Percentiles rank a stretch among this genome's conserved stretches.
These are phyloP conservation scores for Varanus komodoensis DNA, from an alignment of 2,113 vertebrate species.

Conservation along the genomic window DNA sequence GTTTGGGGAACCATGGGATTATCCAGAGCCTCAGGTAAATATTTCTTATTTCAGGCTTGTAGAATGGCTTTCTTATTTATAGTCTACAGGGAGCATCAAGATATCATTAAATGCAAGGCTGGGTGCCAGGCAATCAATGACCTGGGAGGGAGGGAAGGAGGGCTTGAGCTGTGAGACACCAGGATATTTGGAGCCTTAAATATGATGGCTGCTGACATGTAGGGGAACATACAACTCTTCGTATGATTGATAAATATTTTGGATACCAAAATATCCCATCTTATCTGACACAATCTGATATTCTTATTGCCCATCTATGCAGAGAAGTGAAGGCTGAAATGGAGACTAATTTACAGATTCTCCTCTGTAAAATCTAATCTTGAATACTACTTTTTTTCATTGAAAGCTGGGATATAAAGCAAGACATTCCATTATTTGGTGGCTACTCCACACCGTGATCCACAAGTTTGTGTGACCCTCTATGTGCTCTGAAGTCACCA, in stretches of 20 bases:
- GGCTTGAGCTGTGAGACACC: not conserved
- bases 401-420: too few relatives aligned
- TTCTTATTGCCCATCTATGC: not conserved
- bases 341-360: not conserved
- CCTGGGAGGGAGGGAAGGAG: not conserved
- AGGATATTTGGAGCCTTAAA: not conserved
- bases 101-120: slow-evolving; percentile 15
- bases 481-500: too few relatives aligned
- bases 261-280: not conserved
- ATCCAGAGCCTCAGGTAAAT: slow-evolving; percentile 16
- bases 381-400: too few relatives aligned
- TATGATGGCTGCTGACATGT: not conserved
- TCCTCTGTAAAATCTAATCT: not conserved
- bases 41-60: not conserved
- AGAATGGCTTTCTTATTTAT: slow-evolving; percentile 22
- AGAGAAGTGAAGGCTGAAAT: not conserved
- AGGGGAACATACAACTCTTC: not conserved
- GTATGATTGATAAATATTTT: not conserved
- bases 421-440: not conserved
- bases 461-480: too few relatives aligned
- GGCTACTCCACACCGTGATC: too few relatives aligned
- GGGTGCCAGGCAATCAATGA: not conserved
- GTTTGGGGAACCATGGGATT: too few relatives aligned
- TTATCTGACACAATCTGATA: not conserved
- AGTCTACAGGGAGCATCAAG: not conserved